A percentile compares a stretch with the other conserved stretches of the same genome.
Evolutionary conservation across 2,797 vertebrate genomes (phyloP).

Genomic region (Limnodromus scolopaceus): DNA sequence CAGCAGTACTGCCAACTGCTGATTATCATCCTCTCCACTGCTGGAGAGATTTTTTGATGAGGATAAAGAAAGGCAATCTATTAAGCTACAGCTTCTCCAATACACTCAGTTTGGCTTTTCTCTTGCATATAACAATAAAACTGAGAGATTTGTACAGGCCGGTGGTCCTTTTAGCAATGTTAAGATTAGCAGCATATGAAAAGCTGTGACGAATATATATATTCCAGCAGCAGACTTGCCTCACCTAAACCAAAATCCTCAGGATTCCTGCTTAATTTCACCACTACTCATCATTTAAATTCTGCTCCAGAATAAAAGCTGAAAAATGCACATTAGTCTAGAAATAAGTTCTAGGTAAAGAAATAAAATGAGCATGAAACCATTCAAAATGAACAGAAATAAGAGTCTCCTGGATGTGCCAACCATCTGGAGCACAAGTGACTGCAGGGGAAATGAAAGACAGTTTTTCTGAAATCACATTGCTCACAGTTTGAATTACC

Average conservation of each 20-base stretch:
- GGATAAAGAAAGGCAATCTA: neutral
- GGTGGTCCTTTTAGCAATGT: neutral
- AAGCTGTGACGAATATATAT: neutral
- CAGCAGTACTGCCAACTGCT: neutral
- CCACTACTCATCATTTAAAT: neutral
- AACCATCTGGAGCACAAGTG: neutral
- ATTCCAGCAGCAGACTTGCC: neutral
- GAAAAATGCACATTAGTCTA: neutral
- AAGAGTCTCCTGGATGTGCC: neutral
- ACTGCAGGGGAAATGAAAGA: neutral
- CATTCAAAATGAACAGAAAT: neutral
- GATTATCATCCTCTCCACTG: neutral
- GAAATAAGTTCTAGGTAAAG: neutral
- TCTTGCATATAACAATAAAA: neutral
- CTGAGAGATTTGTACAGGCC: neutral
- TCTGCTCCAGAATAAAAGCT: neutral
- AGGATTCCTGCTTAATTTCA: neutral
- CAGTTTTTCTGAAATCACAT: neutral
- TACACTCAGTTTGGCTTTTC: neutral
- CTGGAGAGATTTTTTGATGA: neutral
- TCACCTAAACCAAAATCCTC: slow-evolving; percentile 5
- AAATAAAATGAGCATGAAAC: neutral
- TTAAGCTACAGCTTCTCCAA: neutral
- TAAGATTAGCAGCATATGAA: neutral
- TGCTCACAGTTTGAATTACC: neutral